Percentiles rank a stretch among this genome's conserved stretches.
phyloP scores from a whole-genome alignment of 2,113 vertebrate genomes.

The Anthoscopus minutus region DNA sequence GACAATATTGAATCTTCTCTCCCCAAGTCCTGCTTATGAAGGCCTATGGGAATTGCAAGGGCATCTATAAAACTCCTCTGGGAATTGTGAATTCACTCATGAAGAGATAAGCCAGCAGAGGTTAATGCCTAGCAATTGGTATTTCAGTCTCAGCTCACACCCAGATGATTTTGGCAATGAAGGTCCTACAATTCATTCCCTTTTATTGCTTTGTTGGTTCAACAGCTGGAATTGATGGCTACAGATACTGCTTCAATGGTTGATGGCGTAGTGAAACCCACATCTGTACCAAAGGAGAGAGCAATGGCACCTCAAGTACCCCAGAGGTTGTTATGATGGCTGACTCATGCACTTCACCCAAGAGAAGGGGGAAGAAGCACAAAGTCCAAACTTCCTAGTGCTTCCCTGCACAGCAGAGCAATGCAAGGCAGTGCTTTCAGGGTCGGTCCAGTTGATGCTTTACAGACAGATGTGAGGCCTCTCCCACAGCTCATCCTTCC shows the following conservation, averaged over 20 bases:
- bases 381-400: not conserved
- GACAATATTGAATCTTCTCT: not conserved
- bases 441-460: not conserved
- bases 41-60: not conserved
- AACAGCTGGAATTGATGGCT: not conserved
- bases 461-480: not conserved
- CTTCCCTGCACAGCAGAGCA: not conserved
- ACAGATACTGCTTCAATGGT: not conserved
- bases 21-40: not conserved
- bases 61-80: not conserved
- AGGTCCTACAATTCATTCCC: not conserved
- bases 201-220: not conserved
- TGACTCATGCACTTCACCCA: accelerated
- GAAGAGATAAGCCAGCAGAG: not conserved
- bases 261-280: not conserved
- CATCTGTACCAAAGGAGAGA: not conserved
- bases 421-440: not conserved
- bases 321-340: not conserved
- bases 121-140: not conserved
- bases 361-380: not conserved
- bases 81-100: not conserved
- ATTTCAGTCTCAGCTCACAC: not conserved
- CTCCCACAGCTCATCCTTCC: not conserved
- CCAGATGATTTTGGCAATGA: not conserved
- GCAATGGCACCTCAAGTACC: not conserved